Base-by-base conservation (phyloP, 2,888 invertebrate genomes). In the Piscicola geometra region DNA sequence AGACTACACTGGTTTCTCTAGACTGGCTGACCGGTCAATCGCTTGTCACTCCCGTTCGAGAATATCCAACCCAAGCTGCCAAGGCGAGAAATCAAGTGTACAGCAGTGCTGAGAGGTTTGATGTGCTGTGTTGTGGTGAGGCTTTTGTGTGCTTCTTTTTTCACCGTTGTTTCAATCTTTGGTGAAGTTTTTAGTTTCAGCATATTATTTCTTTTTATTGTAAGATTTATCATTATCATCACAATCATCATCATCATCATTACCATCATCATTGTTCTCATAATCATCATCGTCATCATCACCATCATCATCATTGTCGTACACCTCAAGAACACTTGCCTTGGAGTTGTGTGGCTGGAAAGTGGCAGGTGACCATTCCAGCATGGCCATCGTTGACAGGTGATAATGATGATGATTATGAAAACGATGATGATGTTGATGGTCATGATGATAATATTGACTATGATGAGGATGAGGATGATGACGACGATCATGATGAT, bases 31-130 rank as follows among this genome's bases (percentile, higher is more conserved):
- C 41, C 41, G 41, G 41, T 9, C 5, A 21, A 18, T 5, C 60
- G 9, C 5, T 56, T 21, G n/a, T 25, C 60, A 18, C 60, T n/a
- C n/a, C 60, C 60, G 5, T 56, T n/a, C 25, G 15, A 5, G 15
- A 9, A 21, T 56, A 9, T 21, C 60, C 25, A 9, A 56, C 60
- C 60, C 60, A 5, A 56, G 9, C 60, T 5, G 15, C 60, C 21
- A 56, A 18, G n/a, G 41, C 5, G 15, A 35, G 70, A 18, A 28
- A 36, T n/a, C 70, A 70, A 70, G 70, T 70, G 1, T 70, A 25
- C 41, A 70, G 36, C 33, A 70, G 70, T 41, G 21, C 70, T 70
- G 36, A 70, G n/a, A 70, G 70, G 41, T 41, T 41, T 41, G 41
- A 15, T 41, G 41, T 41, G 41, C 9, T 41, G 41, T 41, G 41